Percentiles rank a stretch among this genome's conserved stretches.
phyloP scores from a whole-genome alignment of 2,113 vertebrate species.

The Spermophilus dauricus region DNA sequence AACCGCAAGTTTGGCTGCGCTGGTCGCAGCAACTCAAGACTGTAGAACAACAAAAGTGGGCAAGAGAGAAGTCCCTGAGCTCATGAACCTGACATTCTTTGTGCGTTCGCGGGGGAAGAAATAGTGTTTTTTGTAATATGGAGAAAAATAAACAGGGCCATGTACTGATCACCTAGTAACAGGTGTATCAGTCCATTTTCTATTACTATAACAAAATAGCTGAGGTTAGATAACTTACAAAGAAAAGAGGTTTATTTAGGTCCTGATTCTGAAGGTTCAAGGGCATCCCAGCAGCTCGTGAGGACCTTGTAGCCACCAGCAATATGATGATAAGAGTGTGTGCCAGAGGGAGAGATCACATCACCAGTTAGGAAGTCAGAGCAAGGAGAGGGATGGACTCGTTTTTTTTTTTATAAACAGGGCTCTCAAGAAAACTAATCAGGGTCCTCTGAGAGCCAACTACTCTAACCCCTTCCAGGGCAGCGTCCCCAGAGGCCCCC shows the following conservation, averaged over 20 bases:
- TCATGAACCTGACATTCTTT: background rate
- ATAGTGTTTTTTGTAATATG: background rate
- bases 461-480: background rate
- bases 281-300: background rate
- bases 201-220: background rate
- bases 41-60: background rate
- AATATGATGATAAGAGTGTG: background rate
- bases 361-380: background rate
- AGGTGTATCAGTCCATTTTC: background rate
- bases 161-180: background rate
- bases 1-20: no score
- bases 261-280: background rate
- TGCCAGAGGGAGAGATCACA: background rate
- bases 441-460: background rate
- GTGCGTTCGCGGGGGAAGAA: fast-evolving
- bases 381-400: background rate
- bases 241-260: background rate
- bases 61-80: background rate
- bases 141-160: background rate
- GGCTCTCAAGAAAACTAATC: background rate
- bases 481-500: no score
- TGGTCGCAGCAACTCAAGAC: background rate
- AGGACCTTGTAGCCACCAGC: background rate
- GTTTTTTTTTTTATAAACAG: background rate
- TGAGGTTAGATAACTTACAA: background rate